Evolutionary conservation across 2,888 invertebrate genomes (phyloP).

Genomic region (Ellobium chinense): DNA sequence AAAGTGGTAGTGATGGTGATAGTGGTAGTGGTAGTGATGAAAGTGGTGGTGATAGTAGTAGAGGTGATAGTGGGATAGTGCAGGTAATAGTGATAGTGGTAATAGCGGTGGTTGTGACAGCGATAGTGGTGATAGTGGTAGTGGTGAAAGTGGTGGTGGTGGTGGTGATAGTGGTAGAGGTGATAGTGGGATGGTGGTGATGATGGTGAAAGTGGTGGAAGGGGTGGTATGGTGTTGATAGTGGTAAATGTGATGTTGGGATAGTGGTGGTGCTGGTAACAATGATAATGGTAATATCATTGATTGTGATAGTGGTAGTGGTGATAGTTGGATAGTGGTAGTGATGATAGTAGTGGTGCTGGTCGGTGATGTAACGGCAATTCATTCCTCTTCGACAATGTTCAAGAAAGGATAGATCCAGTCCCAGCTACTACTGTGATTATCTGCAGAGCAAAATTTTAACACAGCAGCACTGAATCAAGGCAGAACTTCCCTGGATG

Average conservation of each 20-base stretch:
- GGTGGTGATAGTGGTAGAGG: neutral
- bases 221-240: neutral
- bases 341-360: neutral
- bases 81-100: conserved; percentile 9
- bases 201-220: neutral
- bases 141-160: conserved; percentile 3
- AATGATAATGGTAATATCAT: neutral
- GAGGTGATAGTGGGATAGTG: conserved; percentile 12
- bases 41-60: conserved; percentile 10
- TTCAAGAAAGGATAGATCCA: no score
- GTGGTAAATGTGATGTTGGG: neutral
- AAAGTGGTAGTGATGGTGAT: conserved; percentile 15
- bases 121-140: conserved; percentile 10
- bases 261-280: neutral
- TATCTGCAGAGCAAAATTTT: no score
- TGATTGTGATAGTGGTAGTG: neutral
- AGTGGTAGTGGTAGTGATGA: conserved; percentile 4
- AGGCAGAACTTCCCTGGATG: no score
- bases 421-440: no score
- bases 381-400: no score
- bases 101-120: conserved; percentile 11
- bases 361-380: neutral
- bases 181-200: no score
- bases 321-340: neutral
- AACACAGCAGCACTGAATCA: no score